Base-by-base conservation (phyloP, 2,888 invertebrate genomes). In the Galeruca laticollis region DNA sequence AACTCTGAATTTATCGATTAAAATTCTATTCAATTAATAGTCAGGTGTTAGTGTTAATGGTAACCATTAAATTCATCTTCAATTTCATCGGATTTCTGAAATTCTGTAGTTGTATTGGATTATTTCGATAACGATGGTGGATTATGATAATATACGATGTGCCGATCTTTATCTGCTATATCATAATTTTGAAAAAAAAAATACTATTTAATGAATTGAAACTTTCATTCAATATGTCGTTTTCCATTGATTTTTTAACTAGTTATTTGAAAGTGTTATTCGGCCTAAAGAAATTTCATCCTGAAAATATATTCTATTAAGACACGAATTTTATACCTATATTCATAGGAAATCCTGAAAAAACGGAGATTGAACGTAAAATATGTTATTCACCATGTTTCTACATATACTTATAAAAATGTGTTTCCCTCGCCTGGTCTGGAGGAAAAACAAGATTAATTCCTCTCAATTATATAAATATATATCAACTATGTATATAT, bases 1-100 rank as follows among this genome's bases (percentile, higher is more conserved):
- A 62, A 63, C 59, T 63, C 60, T 62, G 52, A 69, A 64, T 59
- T 69, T 64, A 69, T 69, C 47, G 60, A 60, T 59, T 64, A 60
- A 64, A 69, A 49, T 49, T 61, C 62, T 65, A 57, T 57, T 60
- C 64, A 64, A 69, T 69, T 69, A 69, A 54, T 64, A 57, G 33
- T 68, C 49, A 49, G 62, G 56, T 57, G 61, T 56, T 49, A 40
- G 62, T 43, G 62, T 62, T 62, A 62, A 62, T 52, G 35, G 57
- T 49, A 49, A 20, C 8, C 57, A 57, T 57, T 65, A 65, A 65
- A 64, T 56, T 57, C 64, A 37, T 64, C 43, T 64, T 57, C 56
- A 26, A 49, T 59, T 57, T 49, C 65, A 40, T 65, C 56, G 65
- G 57, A 57, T 65, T 57, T 9, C 65, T 57, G 21, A 47, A 65